Conservation (phyloP, 2,888 invertebrate species). For the Spodoptera exigua region DNA sequence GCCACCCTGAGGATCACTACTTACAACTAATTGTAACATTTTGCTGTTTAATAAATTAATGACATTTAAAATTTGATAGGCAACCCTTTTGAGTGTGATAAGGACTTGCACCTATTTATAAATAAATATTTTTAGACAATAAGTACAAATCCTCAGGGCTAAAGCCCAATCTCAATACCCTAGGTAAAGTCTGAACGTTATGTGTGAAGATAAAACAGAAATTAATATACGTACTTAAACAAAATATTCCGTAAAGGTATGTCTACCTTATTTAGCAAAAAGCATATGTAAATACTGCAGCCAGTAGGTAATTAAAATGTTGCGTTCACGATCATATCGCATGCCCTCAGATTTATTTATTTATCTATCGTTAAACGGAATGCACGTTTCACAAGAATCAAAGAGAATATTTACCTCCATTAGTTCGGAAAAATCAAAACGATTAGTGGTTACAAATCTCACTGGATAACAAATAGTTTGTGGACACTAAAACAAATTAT, state of each 20-base stretch:
- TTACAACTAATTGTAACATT: too few species aligned
- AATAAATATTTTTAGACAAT: too few species aligned
- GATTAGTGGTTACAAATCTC: slow-evolving; percentile 61
- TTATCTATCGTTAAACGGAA: slow-evolving; percentile 54
- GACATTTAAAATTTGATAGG: too few species aligned
- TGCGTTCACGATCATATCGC: slow-evolving; percentile 30
- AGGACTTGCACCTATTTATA: too few species aligned
- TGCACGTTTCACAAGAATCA: slow-evolving; percentile 48
- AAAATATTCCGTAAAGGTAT: background rate
- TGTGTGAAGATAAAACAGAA: too few species aligned
- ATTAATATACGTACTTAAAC: too few species aligned
- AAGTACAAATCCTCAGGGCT: too few species aligned
- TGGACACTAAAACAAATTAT: slow-evolving; percentile 54
- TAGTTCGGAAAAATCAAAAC: slow-evolving; percentile 38
- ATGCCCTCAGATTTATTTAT: slow-evolving; percentile 22
- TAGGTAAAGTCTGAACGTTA: too few species aligned
- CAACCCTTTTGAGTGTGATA: too few species aligned
- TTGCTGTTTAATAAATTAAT: background rate
- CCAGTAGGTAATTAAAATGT: slow-evolving; percentile 21
- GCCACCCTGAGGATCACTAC: background rate
- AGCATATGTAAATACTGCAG: slow-evolving; percentile 20
- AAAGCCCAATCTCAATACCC: too few species aligned
- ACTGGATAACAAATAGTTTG: slow-evolving; percentile 73
- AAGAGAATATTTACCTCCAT: slow-evolving; percentile 53
- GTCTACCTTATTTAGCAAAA: slow-evolving; percentile 16